phyloP scores from a whole-genome alignment of 2,888 invertebrate species.

The Spatulosminthurus flaviceps region DNA sequence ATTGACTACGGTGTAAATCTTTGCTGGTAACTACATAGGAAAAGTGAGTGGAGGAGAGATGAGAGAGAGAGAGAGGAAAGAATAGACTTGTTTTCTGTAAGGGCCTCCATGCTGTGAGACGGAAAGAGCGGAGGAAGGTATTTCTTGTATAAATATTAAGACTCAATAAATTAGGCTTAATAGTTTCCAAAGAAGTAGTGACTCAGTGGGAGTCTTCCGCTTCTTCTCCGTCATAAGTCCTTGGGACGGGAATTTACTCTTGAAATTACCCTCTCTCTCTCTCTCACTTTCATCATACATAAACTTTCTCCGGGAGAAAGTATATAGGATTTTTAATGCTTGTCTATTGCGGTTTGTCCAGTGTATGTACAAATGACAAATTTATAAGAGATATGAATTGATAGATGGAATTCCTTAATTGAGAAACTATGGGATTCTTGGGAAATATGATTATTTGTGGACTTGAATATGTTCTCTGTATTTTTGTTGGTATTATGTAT shows the following conservation, averaged over 20 bases:
- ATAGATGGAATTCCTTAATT: no score
- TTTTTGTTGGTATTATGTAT: no score
- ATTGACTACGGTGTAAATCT: no score
- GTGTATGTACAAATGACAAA: no score
- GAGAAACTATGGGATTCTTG: no score
- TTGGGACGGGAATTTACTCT: not conserved
- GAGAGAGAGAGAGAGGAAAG: not conserved
- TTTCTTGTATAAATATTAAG: slow-evolving; percentile 42
- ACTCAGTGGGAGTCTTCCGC: slow-evolving; percentile 47
- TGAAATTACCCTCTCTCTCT: not conserved
- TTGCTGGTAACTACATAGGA: slow-evolving; percentile 66
- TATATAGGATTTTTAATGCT: no score
- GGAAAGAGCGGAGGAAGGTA: slow-evolving; percentile 1
- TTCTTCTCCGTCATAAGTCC: not conserved
- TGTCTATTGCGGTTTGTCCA: no score
- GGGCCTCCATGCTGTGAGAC: not conserved
- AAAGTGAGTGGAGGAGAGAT: slow-evolving; percentile 65
- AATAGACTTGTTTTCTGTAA: not conserved
- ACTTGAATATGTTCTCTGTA: no score
- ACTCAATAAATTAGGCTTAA: slow-evolving; percentile 49
- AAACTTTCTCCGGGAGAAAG: no score
- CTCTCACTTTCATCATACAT: slow-evolving; percentile 15
- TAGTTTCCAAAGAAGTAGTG: slow-evolving; percentile 51
- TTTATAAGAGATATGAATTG: no score
- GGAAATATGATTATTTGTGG: no score